phyloP scores from a whole-genome alignment of 2,797 vertebrate species.

The Pyrocephalus nanus region DNA sequence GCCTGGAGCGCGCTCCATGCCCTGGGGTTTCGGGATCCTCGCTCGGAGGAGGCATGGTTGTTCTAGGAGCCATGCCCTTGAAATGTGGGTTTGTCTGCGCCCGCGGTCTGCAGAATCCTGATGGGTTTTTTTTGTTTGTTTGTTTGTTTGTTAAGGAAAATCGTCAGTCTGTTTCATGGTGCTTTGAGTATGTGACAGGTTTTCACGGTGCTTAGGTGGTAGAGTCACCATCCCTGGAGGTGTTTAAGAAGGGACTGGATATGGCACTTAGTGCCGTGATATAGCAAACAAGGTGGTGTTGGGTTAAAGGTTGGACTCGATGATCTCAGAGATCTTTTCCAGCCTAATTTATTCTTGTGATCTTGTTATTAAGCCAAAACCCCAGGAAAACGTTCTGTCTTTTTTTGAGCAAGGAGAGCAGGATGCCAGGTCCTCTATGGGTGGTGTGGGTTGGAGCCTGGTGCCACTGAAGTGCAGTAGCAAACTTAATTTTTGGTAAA shows the following conservation, averaged over 20 bases:
- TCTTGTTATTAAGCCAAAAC: background rate
- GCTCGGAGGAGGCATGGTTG: background rate
- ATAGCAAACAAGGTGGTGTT: no score
- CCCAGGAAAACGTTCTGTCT: background rate
- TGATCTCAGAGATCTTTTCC: no score
- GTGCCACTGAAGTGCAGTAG: background rate
- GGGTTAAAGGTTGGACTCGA: no score
- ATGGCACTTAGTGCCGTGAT: no score
- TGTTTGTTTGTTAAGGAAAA: no score
- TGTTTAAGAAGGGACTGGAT: no score
- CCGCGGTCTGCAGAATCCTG: background rate
- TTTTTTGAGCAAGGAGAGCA: no score
- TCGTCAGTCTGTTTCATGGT: rapidly evolving
- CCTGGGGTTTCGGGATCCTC: rapidly evolving
- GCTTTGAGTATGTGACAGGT: background rate
- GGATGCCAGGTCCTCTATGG: rapidly evolving
- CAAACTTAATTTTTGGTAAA: background rate
- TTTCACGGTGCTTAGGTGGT: background rate
- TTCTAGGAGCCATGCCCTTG: no score
- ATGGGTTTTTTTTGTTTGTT: no score
- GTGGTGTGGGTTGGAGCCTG: background rate
- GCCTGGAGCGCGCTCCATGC: rapidly evolving
- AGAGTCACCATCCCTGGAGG: no score
- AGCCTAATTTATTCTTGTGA: no score
- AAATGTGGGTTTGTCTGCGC: rapidly evolving